These are phyloP conservation scores for Oncopodura yosiiana DNA, from an alignment of 1,140 invertebrate genomes.

Conservation along the genomic window DNA sequence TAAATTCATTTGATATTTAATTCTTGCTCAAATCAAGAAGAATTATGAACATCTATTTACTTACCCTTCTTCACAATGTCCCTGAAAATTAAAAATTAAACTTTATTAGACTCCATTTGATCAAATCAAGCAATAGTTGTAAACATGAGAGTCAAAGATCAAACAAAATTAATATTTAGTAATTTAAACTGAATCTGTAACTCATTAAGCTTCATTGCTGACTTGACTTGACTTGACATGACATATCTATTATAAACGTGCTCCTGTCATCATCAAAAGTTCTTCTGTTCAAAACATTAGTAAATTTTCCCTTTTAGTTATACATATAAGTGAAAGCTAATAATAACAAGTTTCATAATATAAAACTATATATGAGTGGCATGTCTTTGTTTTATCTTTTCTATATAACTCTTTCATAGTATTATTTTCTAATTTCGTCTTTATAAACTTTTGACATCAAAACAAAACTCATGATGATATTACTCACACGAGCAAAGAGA, in stretches of 20 bases:
- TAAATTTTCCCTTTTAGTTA: background rate
- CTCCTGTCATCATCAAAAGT: background rate
- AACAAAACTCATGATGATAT: too few relatives aligned
- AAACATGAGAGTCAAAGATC: background rate
- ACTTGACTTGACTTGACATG: background rate
- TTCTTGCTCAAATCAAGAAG: too few relatives aligned
- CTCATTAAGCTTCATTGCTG: background rate
- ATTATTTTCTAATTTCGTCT: too few relatives aligned
- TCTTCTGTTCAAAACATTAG: background rate
- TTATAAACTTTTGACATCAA: too few relatives aligned
- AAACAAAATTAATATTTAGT: background rate
- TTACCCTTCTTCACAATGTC: constrained; percentile 29
- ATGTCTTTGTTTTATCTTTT: background rate
- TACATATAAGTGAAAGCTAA: constrained; percentile 4
- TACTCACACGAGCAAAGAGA: background rate
- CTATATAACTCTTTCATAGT: background rate
- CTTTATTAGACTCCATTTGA: background rate
- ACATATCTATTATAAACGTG: background rate
- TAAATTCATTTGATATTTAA: too few relatives aligned
- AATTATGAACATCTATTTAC: too few relatives aligned
- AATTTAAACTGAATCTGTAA: constrained; percentile 1
- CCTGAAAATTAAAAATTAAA: constrained; percentile 15
- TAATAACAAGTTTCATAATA: background rate
- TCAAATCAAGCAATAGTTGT: background rate
- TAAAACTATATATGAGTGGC: background rate